Percentiles rank a stretch among this genome's conserved stretches.
These are phyloP conservation scores for Lycodopsis pacificus DNA, from an alignment of 2,797 vertebrate genomes.

Conservation along the genomic window DNA sequence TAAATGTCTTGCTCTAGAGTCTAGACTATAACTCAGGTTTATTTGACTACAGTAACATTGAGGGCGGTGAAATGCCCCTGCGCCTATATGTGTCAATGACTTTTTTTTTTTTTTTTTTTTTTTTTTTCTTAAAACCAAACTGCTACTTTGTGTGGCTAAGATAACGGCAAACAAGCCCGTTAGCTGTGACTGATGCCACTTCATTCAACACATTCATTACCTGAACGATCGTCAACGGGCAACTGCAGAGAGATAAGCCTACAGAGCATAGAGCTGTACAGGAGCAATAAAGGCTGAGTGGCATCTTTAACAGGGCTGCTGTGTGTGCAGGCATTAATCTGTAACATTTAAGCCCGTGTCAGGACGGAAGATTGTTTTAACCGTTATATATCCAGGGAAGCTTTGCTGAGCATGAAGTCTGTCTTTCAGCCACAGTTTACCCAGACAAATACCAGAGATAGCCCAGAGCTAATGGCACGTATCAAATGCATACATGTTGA, in stretches of 20 bases:
- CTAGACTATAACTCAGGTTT: conserved; percentile 54
- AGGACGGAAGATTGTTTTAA: conserved; percentile 50
- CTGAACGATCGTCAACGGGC: conserved; percentile 61
- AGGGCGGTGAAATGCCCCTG: conserved; percentile 33
- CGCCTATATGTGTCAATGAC: conserved; percentile 46
- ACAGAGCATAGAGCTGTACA: conserved; percentile 67
- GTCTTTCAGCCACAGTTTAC: conserved; percentile 17
- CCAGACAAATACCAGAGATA: conserved; percentile 4
- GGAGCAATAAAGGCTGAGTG: conserved; percentile 73
- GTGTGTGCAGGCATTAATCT: conserved; percentile 68
- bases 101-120: no score
- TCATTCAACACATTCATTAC: conserved; percentile 81
- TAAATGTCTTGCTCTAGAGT: neutral
- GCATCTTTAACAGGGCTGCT: conserved; percentile 68
- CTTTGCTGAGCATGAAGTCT: conserved; percentile 21
- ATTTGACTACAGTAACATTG: conserved; percentile 58
- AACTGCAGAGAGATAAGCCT: conserved; percentile 69
- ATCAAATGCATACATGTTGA: neutral
- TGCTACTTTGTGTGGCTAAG: conserved; percentile 77
- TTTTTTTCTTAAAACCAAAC: no score
- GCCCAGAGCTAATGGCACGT: neutral
- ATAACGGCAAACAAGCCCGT: conserved; percentile 76
- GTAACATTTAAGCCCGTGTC: conserved; percentile 63
- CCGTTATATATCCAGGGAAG: conserved; percentile 29
- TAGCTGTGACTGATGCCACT: conserved; percentile 77